Evolutionary conservation across 2,113 vertebrate species (phyloP), one percentile per base, ranked within the genome.

Genomic region (Psephotus haematonotus): DNA sequence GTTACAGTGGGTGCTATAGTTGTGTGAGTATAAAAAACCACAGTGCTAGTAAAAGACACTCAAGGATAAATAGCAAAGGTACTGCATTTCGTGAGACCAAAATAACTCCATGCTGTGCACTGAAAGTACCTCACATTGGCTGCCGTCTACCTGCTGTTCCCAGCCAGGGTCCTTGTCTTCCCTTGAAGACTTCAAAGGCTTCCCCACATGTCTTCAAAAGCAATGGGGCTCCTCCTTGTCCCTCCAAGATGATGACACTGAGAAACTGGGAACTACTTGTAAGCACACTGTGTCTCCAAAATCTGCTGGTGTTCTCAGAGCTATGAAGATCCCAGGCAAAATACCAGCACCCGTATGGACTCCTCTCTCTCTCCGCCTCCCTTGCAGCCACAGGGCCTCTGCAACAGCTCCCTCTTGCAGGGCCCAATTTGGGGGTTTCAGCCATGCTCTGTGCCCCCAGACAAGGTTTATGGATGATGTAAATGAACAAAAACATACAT

Each of bases 1-100:
- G 68, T 41, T 72, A 81, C 2, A 0, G 23, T 79, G 69, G 23
- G 50, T 53, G 47, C 72, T 75, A 11, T n/a, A 71, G 77, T 55
- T 69, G 74, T 49, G 50, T 22, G 72, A 68, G 43, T 95, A 92
- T 88, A 93, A 96, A 96, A 96, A 96, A 78, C 83, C 55, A 43
- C 55, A 75, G 55, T 10, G 41, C 93, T 93, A 79, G 72, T 78
- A 95, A 86, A 84, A 92, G 92, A 28, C 72, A 68, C 68, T 75
- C 50, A 7, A 88, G 88, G 88, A 92, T 93, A 96, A 86, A 93
- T 75, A 84, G 72, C 88, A 79, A 93, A 92, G 64, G 62, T 79
- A 49, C 39, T 87, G 83, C 65, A 89, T 82, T 93, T 76, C 76
- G 57, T 65, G 70, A 65, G 86, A 85, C 65, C 65, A 88, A 92